Evolutionary conservation across 2,888 invertebrate species (phyloP).

Genomic region (Sphaerophoria taeniata): DNA sequence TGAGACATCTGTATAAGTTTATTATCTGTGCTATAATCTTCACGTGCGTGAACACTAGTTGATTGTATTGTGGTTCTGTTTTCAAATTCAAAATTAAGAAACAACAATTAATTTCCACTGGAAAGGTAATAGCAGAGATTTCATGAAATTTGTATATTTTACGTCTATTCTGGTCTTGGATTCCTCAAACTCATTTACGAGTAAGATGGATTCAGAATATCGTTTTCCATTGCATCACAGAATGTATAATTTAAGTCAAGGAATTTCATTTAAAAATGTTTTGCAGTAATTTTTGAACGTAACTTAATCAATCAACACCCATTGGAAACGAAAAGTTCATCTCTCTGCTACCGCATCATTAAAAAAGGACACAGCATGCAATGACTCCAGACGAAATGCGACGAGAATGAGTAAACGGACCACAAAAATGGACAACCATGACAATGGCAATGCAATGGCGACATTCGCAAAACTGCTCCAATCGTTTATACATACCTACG

Average conservation of each 20-base stretch:
- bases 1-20: no score
- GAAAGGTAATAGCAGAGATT: no score
- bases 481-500: no score
- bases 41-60: no score
- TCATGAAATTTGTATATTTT: no score
- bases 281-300: constrained; percentile 55
- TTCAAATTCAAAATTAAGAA: no score
- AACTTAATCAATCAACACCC: constrained; percentile 72
- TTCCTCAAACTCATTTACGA: not conserved
- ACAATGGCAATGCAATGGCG: not conserved
- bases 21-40: no score
- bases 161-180: no score
- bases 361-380: not conserved
- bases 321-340: constrained; percentile 59
- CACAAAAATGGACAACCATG: not conserved
- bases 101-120: no score
- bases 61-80: no score
- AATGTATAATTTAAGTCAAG: constrained; percentile 24
- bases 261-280: constrained; percentile 50
- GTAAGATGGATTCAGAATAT: not conserved
- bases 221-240: constrained; percentile 20
- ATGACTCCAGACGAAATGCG: not conserved
- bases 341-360: constrained; percentile 9
- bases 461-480: not conserved
- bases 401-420: not conserved